phyloP scores from a whole-genome alignment of 2,113 vertebrate genomes.

The Ammodramus savannarum region DNA sequence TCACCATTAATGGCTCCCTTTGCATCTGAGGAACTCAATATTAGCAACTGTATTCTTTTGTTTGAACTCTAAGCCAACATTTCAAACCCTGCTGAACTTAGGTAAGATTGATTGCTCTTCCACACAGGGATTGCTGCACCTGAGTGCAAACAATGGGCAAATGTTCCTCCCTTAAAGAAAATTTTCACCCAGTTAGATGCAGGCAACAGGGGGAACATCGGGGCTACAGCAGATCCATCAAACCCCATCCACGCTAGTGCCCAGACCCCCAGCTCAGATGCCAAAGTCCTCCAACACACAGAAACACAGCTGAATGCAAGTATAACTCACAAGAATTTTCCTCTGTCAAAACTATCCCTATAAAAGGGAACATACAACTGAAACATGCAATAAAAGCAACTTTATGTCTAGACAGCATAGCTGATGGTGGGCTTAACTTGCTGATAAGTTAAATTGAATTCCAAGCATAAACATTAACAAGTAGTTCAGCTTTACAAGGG shows the following conservation, averaged over 20 bases:
- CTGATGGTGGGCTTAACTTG: neutral
- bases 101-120: neutral
- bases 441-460: neutral
- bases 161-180: neutral
- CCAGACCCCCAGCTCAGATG: neutral
- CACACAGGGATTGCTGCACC: neutral
- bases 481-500: neutral
- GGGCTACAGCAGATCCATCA: neutral
- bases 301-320: neutral
- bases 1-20: neutral
- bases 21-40: neutral
- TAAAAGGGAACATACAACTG: neutral
- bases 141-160: neutral
- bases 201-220: neutral
- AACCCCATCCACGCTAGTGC: rapidly evolving
- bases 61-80: neutral
- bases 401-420: neutral
- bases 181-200: neutral
- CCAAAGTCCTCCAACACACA: neutral
- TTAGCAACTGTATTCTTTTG: neutral
- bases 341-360: neutral
- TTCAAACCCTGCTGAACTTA: neutral
- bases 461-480: neutral
- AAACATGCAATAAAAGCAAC: neutral
- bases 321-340: neutral